Base-by-base conservation (phyloP, 2,113 vertebrate species). In the cattle (Bos taurus) region DNA sequence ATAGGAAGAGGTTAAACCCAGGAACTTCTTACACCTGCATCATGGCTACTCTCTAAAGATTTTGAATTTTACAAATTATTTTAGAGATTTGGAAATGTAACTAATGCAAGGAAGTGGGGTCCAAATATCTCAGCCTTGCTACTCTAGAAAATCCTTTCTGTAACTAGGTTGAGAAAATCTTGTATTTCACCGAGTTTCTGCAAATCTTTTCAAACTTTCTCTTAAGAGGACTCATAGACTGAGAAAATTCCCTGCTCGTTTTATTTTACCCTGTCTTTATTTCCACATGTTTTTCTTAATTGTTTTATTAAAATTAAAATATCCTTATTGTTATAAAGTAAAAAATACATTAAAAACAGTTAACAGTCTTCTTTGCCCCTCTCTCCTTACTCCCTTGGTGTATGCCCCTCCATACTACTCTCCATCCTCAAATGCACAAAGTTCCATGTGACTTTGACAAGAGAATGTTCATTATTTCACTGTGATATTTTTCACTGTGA, bases 301-400 rank as follows among this genome's bases (percentile, higher is more conserved):
- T 78, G 36, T 71, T 80, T 71, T 60, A 71, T 88, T 23, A 88
- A 96, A 88, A 90, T 71, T 96, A 88, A 95, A 91, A 62, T 91
- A 59, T 60, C 48, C 2, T 26, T 48, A 86, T 62, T 89, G 4
- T 82, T 88, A 74, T 13, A 36, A 84, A 84, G 4, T 15, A 88
- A 82, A 81, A 90, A 33, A 54, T 54, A 48, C 21, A 36, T 25
- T 71, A 48, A 90, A 26, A 48, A 56, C 1, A 52, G 33, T 10
- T 78, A 36, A 71, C 10, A 26, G 17, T 84, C 16, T 92, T 50
- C 11, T 26, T 50, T 2, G 2, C 6, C 1, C 5, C 10, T 67
- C 9, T 36, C 17, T 78, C 54, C 26, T n/a, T 48, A 28, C 26
- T 80, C 52, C 16, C 12, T 59, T 89, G 15, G 28, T 10, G 3